These are phyloP conservation scores for Mugil cephalus DNA, from an alignment of 2,113 vertebrate genomes.

Conservation along the genomic window DNA sequence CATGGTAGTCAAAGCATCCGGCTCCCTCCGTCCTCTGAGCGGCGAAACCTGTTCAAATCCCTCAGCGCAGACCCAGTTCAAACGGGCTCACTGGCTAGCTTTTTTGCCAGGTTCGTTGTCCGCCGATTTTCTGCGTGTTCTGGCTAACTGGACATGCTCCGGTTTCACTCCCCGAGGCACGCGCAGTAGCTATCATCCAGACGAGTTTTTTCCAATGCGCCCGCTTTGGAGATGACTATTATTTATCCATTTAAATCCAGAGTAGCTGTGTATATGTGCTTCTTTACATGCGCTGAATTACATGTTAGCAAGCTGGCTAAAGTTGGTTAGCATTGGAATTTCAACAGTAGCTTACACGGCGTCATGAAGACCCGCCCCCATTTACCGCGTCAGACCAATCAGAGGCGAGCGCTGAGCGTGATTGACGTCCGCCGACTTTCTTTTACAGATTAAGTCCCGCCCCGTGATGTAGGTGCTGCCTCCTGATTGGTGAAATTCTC, in stretches of 20 bases:
- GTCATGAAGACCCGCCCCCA: conserved; percentile 66
- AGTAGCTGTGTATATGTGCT: conserved; percentile 1
- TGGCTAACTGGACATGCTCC: conserved; percentile 76
- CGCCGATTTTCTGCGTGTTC: conserved; percentile 63
- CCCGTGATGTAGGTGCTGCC: conserved; percentile 14
- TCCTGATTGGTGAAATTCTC: conserved; percentile 56
- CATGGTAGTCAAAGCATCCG: conserved; percentile 87
- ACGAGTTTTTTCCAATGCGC: conserved; percentile 8
- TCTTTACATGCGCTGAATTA: conserved; percentile 60
- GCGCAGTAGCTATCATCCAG: conserved; percentile 61
- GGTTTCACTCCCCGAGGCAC: conserved; percentile 54
- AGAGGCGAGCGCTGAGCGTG: background rate
- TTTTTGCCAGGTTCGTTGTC: conserved; percentile 67
- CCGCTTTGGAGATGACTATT: conserved; percentile 4
- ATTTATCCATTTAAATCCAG: conserved; percentile 13
- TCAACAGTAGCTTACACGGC: conserved; percentile 79
- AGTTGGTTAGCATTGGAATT: conserved; percentile 86
- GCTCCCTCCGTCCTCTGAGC: conserved; percentile 49
- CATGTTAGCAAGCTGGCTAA: conserved; percentile 81
- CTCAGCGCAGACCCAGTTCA: conserved; percentile 50
- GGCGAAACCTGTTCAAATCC: conserved; percentile 68
- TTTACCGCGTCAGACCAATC: conserved; percentile 54
- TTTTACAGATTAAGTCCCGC: conserved; percentile 47
- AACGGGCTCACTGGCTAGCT: conserved; percentile 54
- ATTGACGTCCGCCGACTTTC: conserved; percentile 63